Evolutionary conservation across 2,797 vertebrate species (phyloP).

Genomic region (Danio kyathit): DNA sequence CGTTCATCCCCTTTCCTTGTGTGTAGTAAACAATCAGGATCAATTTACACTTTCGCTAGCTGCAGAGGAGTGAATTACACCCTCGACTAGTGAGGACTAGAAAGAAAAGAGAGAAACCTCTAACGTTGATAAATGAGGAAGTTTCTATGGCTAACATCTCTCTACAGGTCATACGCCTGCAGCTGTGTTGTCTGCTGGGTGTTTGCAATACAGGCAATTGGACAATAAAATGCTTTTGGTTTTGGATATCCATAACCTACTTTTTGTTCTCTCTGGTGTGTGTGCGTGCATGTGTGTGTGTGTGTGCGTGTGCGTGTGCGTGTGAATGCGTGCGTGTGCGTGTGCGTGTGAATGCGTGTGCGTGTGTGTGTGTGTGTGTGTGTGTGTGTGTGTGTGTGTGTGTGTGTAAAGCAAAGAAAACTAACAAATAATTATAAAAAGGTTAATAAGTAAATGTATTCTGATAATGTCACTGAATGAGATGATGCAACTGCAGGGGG

Average conservation of each 20-base stretch:
- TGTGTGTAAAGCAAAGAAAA: no score
- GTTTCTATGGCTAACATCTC: slow-evolving; percentile 22
- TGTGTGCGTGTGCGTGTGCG: no score
- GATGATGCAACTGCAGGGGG: no score
- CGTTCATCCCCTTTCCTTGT: slow-evolving; percentile 12
- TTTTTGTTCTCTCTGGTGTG: background rate
- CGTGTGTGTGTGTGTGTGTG: no score
- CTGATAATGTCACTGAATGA: no score
- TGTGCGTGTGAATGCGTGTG: no score
- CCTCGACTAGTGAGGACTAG: slow-evolving; percentile 9
- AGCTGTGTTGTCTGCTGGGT: slow-evolving; percentile 19
- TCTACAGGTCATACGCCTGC: slow-evolving; percentile 19
- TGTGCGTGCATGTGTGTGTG: no score
- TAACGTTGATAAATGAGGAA: slow-evolving; percentile 17
- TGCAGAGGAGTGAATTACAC: slow-evolving; percentile 30
- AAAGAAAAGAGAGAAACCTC: slow-evolving; percentile 13
- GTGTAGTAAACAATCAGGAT: slow-evolving; percentile 40
- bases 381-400: no score
- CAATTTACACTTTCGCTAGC: slow-evolving; percentile 25
- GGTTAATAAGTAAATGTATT: no score
- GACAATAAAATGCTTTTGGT: slow-evolving; percentile 9
- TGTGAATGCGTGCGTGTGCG: no score
- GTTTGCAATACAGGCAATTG: slow-evolving; percentile 3
- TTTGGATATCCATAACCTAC: background rate
- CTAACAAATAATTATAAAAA: no score